Evolutionary conservation across 53 echinoderm and acorn worm genomes (phyloP).

Genomic region (Crossaster papposus): DNA sequence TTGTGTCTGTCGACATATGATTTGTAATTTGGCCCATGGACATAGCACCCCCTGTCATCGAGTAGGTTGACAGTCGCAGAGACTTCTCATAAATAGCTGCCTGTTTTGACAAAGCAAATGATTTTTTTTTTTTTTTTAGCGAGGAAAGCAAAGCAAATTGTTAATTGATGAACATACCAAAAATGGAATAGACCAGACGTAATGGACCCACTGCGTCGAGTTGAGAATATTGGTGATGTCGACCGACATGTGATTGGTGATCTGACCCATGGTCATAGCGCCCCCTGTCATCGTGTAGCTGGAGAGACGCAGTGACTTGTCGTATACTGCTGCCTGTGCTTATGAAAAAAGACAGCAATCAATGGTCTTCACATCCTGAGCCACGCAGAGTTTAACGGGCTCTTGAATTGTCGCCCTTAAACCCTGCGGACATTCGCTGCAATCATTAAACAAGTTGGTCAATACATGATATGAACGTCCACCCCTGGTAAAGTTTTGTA

Average conservation of each 20-base stretch:
- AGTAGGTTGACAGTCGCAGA: conserved; percentile 82
- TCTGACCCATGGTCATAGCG: conserved; percentile 95
- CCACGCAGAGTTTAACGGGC: too few relatives aligned
- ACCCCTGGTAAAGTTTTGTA: too few relatives aligned
- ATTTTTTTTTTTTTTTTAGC: neutral
- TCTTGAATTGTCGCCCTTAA: too few relatives aligned
- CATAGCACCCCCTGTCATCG: conserved; percentile 88
- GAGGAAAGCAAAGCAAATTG: neutral
- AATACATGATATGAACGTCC: too few relatives aligned
- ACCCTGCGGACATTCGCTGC: too few relatives aligned
- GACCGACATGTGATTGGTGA: conserved; percentile 98
- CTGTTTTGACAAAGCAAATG: conserved; percentile 41
- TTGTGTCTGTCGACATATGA: conserved; percentile 92
- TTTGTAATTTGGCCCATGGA: conserved; percentile 97
- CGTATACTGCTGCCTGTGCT: conserved; percentile 80
- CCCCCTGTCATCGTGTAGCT: conserved; percentile 93
- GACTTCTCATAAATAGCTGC: conserved; percentile 86
- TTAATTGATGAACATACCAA: conserved; percentile 65
- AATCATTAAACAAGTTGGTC: too few relatives aligned
- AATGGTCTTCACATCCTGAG: too few relatives aligned
- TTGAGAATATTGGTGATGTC: conserved; percentile 84
- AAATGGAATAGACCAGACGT: conserved; percentile 92
- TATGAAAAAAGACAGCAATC: neutral
- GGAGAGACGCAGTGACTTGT: conserved; percentile 87
- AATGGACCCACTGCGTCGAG: conserved; percentile 88